A percentile compares a stretch with the other conserved stretches of the same genome.
phyloP scores from a whole-genome alignment of 2,888 invertebrate species.

The Megalurothrips usitatus region DNA sequence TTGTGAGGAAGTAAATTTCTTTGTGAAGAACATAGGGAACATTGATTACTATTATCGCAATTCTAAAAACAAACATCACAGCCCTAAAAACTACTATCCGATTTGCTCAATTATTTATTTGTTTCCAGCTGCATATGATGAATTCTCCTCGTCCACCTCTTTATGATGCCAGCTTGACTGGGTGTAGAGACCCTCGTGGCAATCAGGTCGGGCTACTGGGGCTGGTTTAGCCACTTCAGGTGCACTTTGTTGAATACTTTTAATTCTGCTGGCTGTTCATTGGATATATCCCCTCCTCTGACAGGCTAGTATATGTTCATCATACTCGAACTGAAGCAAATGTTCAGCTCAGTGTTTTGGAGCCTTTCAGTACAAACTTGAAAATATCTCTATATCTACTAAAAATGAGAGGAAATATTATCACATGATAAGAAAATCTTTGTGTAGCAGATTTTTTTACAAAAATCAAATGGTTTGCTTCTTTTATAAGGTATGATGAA shows the following conservation, averaged over 20 bases:
- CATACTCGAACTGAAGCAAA: background rate
- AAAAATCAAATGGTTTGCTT: background rate
- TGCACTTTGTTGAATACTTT: constrained; percentile 29
- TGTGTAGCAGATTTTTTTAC: background rate
- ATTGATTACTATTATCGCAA: too few relatives aligned
- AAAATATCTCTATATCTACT: background rate
- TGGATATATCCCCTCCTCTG: constrained; percentile 27
- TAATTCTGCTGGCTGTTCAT: constrained; percentile 31
- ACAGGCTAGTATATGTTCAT: background rate
- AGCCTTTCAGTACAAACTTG: background rate
- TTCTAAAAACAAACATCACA: too few relatives aligned
- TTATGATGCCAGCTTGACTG: constrained; percentile 52
- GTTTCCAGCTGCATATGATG: constrained; percentile 66
- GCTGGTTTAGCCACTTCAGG: constrained; percentile 28
- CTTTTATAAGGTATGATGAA: background rate
- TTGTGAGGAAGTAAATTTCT: too few relatives aligned
- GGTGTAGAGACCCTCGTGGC: constrained; percentile 39
- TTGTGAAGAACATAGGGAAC: too few relatives aligned
- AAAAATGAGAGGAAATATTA: background rate
- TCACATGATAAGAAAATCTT: too few relatives aligned
- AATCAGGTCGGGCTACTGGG: background rate
- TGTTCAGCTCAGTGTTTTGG: background rate
- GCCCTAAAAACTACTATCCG: background rate
- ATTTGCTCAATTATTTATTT: constrained; percentile 40
- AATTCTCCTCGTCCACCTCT: constrained; percentile 67